Evolutionary conservation across 2,797 vertebrate species (phyloP), one percentile per base, ranked within the genome.

Genomic region (Cygnus olor): DNA sequence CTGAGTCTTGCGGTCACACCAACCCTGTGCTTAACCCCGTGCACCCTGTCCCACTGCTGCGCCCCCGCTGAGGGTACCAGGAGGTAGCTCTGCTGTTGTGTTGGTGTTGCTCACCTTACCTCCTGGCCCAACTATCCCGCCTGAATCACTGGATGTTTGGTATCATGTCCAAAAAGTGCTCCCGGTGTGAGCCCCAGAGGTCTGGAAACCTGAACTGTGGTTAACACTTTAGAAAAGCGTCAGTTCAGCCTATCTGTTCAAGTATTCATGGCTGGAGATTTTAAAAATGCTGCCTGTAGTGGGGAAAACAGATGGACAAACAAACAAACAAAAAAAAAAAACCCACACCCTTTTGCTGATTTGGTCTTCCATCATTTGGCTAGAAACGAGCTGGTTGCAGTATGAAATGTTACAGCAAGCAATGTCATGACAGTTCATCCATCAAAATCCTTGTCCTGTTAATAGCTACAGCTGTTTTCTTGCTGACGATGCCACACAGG

Each of bases 371-470:
- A 45, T 79, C 70, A 84, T 73, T 84, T 93, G 86, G 73, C 80
- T 65, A 63, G 64, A 70, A 45, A 56, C 13, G n/a, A 85, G 12
- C 60, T 85, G 84, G 21, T 60, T 80, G 56, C 32, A 21, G 38
- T 49, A 38, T 42, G 44, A 91, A 88, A 79, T 69, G 73, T 88
- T 88, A 44, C 34, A 84, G 86, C 38, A 58, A n/a, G 70, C 60
- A 28, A 16, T 70, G 66, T 34, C 88, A 10, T 58, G 83, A 20
- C 57, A 79, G 68, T 87, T 72, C 63, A 86, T 94, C 79, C 76
- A 40, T 95, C 74, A 84, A 87, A 88, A 90, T 91, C 70, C 90
- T 77, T 77, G 74, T 82, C 83, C 80, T 1, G 0, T 86, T 91
- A 90, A 77, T 49, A 57, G 20, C 86, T 88, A 22, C 30, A 57